Percentiles rank a stretch among this genome's conserved stretches.
Evolutionary conservation across 2,113 vertebrate genomes (phyloP).

Genomic region (Lepus timidus): DNA sequence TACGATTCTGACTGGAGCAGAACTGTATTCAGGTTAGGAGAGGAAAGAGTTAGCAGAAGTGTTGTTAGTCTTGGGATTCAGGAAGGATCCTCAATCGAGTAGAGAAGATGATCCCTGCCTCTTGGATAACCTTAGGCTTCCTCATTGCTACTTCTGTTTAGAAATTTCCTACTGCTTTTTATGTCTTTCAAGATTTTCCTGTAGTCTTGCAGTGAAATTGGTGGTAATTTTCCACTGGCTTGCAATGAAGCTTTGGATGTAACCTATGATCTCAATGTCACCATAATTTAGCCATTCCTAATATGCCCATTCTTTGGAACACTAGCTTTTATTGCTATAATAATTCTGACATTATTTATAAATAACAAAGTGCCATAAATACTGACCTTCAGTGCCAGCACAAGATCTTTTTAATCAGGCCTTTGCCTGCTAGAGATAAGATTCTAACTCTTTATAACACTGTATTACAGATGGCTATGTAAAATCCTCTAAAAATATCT

Average conservation of each 20-base stretch:
- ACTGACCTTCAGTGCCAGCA: constrained; percentile 75
- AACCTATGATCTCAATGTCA: constrained; percentile 80
- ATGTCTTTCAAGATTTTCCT: constrained; percentile 53
- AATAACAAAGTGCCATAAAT: constrained; percentile 80
- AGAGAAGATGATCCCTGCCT: not conserved
- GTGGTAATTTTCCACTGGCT: constrained; percentile 76
- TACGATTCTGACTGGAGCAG: not conserved
- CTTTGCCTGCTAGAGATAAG: constrained; percentile 55
- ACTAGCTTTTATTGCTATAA: constrained; percentile 80
- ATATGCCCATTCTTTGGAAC: constrained; percentile 79
- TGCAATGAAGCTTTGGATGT: constrained; percentile 64
- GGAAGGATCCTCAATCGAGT: not conserved
- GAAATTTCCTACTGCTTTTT: constrained; percentile 29
- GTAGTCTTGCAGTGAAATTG: constrained; percentile 19
- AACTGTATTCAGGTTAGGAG: not conserved
- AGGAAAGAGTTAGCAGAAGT: constrained; percentile 8
- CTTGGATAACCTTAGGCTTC: not conserved
- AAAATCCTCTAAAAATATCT: constrained; percentile 65
- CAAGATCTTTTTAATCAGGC: constrained; percentile 71
- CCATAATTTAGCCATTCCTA: constrained; percentile 77
- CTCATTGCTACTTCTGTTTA: not conserved
- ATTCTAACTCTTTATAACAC: constrained; percentile 66
- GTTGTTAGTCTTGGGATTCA: not conserved
- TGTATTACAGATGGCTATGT: constrained; percentile 67
- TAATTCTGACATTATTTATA: constrained; percentile 84